Evolutionary conservation across 2,888 invertebrate species (phyloP).

Genomic region (Hermodice carunculata): DNA sequence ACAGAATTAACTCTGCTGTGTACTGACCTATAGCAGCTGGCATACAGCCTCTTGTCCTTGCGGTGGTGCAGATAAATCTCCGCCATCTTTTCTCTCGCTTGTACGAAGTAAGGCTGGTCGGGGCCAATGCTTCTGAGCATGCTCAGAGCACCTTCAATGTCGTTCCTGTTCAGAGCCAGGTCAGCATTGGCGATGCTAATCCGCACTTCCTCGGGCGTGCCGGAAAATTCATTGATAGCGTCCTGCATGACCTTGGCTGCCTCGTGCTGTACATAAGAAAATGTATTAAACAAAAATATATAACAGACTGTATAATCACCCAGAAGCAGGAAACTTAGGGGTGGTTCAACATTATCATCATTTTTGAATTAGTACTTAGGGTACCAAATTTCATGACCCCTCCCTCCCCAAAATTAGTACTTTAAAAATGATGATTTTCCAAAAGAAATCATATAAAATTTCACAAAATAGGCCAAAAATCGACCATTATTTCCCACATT

Average conservation of each 20-base stretch:
- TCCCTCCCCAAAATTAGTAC: no score
- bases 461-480: no score
- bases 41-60: slow-evolving; percentile 88
- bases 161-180: slow-evolving; percentile 83
- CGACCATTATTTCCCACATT: no score
- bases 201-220: slow-evolving; percentile 87
- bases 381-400: no score
- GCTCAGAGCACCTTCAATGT: slow-evolving; percentile 85
- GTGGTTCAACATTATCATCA: no score
- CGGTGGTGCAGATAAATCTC: slow-evolving; percentile 89
- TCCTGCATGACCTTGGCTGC: slow-evolving; percentile 86
- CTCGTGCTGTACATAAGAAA: slow-evolving; percentile 74
- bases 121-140: slow-evolving; percentile 83
- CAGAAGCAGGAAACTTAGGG: no score
- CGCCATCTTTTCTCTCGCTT: slow-evolving; percentile 81
- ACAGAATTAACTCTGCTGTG: no score
- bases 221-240: slow-evolving; percentile 73
- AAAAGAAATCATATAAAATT: no score
- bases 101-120: slow-evolving; percentile 86
- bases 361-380: no score
- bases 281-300: no score
- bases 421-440: no score
- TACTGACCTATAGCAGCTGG: slow-evolving; percentile 84
- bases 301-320: no score
- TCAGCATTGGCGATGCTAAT: slow-evolving; percentile 89